Conservation (phyloP, 2,888 invertebrate species). For the Rutpela maculata region DNA sequence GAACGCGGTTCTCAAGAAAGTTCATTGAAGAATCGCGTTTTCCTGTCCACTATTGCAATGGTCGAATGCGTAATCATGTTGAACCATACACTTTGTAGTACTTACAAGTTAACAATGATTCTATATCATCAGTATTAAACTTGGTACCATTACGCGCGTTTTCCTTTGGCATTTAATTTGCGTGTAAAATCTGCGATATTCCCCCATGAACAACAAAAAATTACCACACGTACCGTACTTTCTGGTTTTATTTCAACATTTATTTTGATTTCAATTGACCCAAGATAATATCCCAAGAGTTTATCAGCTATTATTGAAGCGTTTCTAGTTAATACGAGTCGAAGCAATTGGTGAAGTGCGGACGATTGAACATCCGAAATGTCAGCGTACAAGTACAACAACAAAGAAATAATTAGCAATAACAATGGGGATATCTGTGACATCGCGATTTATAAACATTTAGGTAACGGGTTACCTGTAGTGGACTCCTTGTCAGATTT, state of each 20-base stretch:
- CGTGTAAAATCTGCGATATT: background rate
- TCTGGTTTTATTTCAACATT: slow-evolving; percentile 36
- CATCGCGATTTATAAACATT: slow-evolving; percentile 63
- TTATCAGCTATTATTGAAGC: slow-evolving; percentile 19
- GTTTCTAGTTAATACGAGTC: slow-evolving; percentile 3
- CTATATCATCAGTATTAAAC: slow-evolving; percentile 18
- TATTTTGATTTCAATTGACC: slow-evolving; percentile 40
- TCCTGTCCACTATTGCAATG: slow-evolving; percentile 23
- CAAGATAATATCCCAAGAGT: slow-evolving; percentile 35
- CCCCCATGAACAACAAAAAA: slow-evolving; percentile 9
- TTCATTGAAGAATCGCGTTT: slow-evolving; percentile 23
- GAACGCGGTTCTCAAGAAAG: slow-evolving; percentile 19
- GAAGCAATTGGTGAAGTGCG: background rate
- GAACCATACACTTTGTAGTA: slow-evolving; percentile 14
- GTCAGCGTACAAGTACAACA: slow-evolving; percentile 47
- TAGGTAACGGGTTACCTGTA: slow-evolving; percentile 65
- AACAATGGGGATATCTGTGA: slow-evolving; percentile 57
- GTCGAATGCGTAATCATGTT: slow-evolving; percentile 11
- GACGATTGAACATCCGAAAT: slow-evolving; percentile 39
- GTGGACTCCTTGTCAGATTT: slow-evolving; percentile 78
- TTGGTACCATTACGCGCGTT: slow-evolving; percentile 4
- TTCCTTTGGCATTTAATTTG: background rate
- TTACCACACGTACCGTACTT: slow-evolving; percentile 12
- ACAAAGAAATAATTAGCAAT: slow-evolving; percentile 41
- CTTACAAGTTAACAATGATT: slow-evolving; percentile 23